These are phyloP conservation scores for Asobara japonica DNA, from an alignment of 1,140 invertebrate species.

Conservation along the genomic window DNA sequence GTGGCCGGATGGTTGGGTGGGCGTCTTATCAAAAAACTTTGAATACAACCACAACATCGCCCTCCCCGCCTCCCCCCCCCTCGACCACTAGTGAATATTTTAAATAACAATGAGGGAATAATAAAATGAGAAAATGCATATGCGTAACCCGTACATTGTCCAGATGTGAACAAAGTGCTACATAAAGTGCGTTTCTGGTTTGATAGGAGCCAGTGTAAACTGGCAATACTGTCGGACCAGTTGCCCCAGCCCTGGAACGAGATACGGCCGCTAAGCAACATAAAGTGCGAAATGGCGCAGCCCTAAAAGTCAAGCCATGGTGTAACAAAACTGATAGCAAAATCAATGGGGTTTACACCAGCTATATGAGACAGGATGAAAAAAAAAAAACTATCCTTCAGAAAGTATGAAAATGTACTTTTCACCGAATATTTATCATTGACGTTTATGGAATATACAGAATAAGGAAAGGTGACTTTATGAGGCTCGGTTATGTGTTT, in stretches of 20 bases:
- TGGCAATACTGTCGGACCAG: neutral
- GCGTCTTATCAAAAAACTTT: no score
- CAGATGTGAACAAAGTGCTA: neutral
- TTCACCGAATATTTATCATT: no score
- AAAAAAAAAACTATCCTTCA: no score
- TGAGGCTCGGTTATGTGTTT: no score
- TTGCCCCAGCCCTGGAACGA: neutral
- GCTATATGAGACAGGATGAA: conserved; percentile 38
- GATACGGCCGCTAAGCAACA: neutral
- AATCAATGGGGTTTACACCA: conserved; percentile 32
- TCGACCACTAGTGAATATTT: no score
- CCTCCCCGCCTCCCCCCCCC: no score
- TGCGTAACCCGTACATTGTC: neutral
- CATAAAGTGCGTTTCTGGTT: neutral
- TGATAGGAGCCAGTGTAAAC: neutral
- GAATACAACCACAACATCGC: no score
- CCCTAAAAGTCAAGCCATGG: neutral
- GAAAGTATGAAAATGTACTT: no score
- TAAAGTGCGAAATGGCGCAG: neutral
- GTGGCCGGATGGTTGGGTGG: no score
- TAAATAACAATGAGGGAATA: no score
- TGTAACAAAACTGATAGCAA: neutral
- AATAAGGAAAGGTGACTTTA: no score
- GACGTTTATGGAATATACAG: no score
- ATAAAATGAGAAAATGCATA: neutral